Evolutionary conservation across 2,888 invertebrate genomes (phyloP).

Genomic region (Phoenoteleia sp.): DNA sequence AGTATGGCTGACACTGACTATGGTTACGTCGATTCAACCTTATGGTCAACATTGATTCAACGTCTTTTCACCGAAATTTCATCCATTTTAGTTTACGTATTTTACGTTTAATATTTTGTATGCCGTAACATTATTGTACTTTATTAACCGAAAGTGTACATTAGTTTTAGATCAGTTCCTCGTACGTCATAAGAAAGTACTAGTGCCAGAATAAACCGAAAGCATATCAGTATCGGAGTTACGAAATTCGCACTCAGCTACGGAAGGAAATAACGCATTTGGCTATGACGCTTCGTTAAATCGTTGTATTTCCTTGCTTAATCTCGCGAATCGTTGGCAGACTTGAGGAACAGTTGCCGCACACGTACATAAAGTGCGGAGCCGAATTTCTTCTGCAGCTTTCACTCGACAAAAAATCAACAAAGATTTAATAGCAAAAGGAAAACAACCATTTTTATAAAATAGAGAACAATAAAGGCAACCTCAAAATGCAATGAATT

Average conservation of each 20-base stretch:
- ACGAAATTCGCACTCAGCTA: constrained; percentile 70
- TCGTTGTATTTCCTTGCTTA: constrained; percentile 71
- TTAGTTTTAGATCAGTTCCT: constrained; percentile 20
- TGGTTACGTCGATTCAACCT: too few species aligned
- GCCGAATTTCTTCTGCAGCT: constrained; percentile 70
- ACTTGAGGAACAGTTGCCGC: constrained; percentile 43
- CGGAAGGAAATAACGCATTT: constrained; percentile 74
- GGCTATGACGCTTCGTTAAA: constrained; percentile 73
- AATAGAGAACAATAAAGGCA: constrained; percentile 68
- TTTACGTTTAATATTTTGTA: too few species aligned
- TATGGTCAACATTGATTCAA: too few species aligned
- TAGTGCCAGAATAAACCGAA: constrained; percentile 38
- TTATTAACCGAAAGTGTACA: too few species aligned
- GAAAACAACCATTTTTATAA: constrained; percentile 71
- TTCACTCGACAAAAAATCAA: constrained; percentile 67
- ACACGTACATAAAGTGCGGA: constrained; percentile 58
- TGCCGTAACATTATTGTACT: too few species aligned
- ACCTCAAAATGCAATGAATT: constrained; percentile 70
- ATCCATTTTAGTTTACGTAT: too few species aligned
- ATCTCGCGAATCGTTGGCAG: constrained; percentile 72
- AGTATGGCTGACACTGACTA: too few species aligned
- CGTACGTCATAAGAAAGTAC: constrained; percentile 15
- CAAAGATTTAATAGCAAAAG: constrained; percentile 59
- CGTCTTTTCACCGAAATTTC: too few species aligned
- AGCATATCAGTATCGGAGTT: constrained; percentile 52